Percentiles rank a stretch among this genome's conserved stretches.
Conservation (phyloP, 2,888 invertebrate species). For the Amphipyra berbera region DNA sequence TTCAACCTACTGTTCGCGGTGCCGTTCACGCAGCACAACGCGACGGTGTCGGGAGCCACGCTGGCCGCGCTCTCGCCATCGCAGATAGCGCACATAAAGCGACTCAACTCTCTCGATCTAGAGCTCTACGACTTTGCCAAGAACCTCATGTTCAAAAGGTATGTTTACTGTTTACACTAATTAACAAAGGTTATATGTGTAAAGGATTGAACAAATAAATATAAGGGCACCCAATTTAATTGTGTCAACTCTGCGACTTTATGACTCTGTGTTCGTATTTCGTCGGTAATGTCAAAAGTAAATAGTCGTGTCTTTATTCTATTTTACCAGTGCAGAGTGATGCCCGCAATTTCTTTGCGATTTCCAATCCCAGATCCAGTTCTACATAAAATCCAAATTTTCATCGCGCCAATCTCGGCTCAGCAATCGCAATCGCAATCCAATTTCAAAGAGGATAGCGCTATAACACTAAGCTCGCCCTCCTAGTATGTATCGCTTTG, state of each 20-base stretch:
- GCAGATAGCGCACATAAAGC: slow-evolving; percentile 93
- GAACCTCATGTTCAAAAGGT: slow-evolving; percentile 95
- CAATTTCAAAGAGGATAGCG: slow-evolving; percentile 64
- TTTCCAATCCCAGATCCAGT: slow-evolving; percentile 51
- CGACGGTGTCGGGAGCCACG: slow-evolving; percentile 95
- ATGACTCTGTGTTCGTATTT: slow-evolving; percentile 22
- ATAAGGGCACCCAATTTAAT: slow-evolving; percentile 29
- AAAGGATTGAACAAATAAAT: slow-evolving; percentile 38
- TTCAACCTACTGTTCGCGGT: slow-evolving; percentile 97
- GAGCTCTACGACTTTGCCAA: slow-evolving; percentile 98
- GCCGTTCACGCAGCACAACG: slow-evolving; percentile 97
- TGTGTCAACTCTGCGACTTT: slow-evolving; percentile 25
- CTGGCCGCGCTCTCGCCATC: slow-evolving; percentile 93
- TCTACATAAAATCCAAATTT: slow-evolving; percentile 64
- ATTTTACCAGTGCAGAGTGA: slow-evolving; percentile 26
- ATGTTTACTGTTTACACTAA: slow-evolving; percentile 50
- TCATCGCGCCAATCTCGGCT: slow-evolving; percentile 63
- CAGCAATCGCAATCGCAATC: slow-evolving; percentile 64
- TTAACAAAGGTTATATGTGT: slow-evolving; percentile 34
- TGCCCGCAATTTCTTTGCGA: slow-evolving; percentile 42
- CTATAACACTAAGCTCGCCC: slow-evolving; percentile 54
- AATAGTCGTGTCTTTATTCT: slow-evolving; percentile 38
- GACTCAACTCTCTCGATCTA: slow-evolving; percentile 96
- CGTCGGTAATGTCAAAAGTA: slow-evolving; percentile 19
- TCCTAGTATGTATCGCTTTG: slow-evolving; percentile 51